Evolutionary conservation across 1,140 invertebrate species (phyloP).

Genomic region (Acromyrmex heyeri): DNA sequence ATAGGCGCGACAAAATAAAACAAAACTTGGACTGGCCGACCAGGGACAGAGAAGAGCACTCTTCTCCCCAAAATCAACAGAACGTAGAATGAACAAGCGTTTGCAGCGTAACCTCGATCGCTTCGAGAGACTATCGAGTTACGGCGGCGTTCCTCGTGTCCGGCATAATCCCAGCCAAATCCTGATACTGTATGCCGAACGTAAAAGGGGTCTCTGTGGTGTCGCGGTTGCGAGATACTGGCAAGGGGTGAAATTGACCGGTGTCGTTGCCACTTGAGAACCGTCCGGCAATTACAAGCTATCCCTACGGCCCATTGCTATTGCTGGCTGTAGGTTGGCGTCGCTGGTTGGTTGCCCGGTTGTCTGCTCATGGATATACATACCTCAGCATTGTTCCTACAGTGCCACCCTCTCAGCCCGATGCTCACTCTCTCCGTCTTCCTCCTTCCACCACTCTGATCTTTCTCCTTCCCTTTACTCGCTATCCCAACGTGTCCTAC

Average conservation of each 20-base stretch:
- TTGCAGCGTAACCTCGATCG: conserved; percentile 62
- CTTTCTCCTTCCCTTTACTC: conserved; percentile 2
- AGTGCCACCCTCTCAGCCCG: conserved; percentile 50
- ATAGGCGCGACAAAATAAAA: background rate
- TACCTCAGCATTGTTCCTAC: conserved; percentile 75
- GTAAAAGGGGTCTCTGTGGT: conserved; percentile 74
- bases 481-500: conserved; percentile 49
- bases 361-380: conserved; percentile 72
- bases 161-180: conserved; percentile 74
- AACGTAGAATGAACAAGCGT: conserved; percentile 34
- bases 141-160: conserved; percentile 53
- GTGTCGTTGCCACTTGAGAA: conserved; percentile 79
- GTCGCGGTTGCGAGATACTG: conserved; percentile 68
- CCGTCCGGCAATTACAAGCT: conserved; percentile 76
- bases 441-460: background rate
- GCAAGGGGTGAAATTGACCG: conserved; percentile 78
- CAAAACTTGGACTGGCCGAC: background rate
- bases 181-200: conserved; percentile 68
- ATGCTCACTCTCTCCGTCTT: background rate
- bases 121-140: conserved; percentile 68
- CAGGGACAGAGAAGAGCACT: background rate
- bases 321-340: conserved; percentile 69
- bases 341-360: conserved; percentile 68
- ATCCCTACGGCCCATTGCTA: conserved; percentile 80
- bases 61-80: conserved; percentile 23